phyloP scores from a whole-genome alignment of 2,797 vertebrate species.

The Pangasius larnaudii region DNA sequence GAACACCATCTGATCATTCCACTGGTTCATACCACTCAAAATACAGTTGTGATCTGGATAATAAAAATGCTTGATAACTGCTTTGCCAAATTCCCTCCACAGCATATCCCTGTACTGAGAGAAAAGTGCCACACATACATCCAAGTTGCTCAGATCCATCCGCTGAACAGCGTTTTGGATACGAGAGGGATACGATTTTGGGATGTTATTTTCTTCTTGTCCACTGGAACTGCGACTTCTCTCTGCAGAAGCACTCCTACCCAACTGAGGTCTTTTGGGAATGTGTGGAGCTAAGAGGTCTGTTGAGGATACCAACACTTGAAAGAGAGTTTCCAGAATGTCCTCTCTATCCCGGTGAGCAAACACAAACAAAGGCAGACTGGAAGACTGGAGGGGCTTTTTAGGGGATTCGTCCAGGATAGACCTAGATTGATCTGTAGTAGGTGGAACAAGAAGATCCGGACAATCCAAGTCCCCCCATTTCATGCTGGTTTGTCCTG shows the following conservation, averaged over 20 bases:
- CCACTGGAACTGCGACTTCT: neutral
- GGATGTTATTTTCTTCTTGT: neutral
- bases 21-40: constrained; percentile 68
- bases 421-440: neutral
- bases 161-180: constrained; percentile 60
- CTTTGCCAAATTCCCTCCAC: constrained; percentile 64
- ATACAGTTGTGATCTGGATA: constrained; percentile 36
- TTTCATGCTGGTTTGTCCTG: constrained; percentile 12
- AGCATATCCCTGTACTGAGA: constrained; percentile 66
- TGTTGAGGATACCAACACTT: constrained; percentile 65
- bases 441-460: neutral
- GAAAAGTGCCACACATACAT: constrained; percentile 61
- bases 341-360: constrained; percentile 55
- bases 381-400: constrained; percentile 21
- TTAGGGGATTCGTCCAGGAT: neutral
- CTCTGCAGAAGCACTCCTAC: constrained; percentile 17
- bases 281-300: constrained; percentile 64
- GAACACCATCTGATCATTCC: constrained; percentile 56
- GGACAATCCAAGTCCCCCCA: neutral
- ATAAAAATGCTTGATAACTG: constrained; percentile 63
- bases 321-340: constrained; percentile 63
- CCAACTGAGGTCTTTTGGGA: constrained; percentile 42
- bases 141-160: constrained; percentile 61
- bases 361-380: constrained; percentile 53
- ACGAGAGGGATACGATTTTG: too few relatives aligned